Conservation (phyloP, 2,113 vertebrate species). For the Notiomystis cincta region DNA sequence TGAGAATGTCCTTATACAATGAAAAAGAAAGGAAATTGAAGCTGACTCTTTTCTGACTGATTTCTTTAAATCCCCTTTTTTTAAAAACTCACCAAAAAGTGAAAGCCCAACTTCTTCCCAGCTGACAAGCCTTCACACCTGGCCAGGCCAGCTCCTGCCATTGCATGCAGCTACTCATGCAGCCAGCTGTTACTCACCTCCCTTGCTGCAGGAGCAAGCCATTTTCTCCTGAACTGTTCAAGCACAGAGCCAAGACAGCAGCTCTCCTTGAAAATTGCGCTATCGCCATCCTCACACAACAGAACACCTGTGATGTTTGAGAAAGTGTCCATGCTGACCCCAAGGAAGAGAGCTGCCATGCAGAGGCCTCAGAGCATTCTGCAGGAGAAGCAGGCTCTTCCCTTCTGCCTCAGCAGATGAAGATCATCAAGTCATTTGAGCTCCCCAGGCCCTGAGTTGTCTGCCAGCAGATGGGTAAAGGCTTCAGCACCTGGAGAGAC, state of each 20-base stretch:
- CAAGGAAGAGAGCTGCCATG: neutral
- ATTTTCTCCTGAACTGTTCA: neutral
- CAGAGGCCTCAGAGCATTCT: rapidly evolving
- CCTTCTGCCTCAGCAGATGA: neutral
- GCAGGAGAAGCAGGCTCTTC: neutral
- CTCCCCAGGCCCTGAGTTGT: neutral
- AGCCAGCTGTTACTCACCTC: neutral
- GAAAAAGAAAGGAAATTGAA: neutral
- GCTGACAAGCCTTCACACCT: neutral
- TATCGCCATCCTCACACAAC: neutral
- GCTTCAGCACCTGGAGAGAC: neutral
- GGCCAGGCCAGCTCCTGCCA: neutral
- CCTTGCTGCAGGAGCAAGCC: neutral
- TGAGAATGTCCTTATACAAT: neutral
- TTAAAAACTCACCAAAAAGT: neutral
- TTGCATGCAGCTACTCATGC: neutral
- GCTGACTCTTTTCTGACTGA: too few relatives aligned
- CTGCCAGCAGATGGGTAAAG: neutral
- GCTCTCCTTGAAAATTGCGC: neutral
- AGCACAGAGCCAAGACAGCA: neutral
- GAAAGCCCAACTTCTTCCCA: neutral
- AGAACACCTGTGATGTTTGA: rapidly evolving
- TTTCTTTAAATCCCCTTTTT: neutral
- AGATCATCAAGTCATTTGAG: neutral
- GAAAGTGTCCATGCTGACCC: neutral